Evolutionary conservation across 2,888 invertebrate genomes (phyloP).

Genomic region (Malachius bipustulatus): DNA sequence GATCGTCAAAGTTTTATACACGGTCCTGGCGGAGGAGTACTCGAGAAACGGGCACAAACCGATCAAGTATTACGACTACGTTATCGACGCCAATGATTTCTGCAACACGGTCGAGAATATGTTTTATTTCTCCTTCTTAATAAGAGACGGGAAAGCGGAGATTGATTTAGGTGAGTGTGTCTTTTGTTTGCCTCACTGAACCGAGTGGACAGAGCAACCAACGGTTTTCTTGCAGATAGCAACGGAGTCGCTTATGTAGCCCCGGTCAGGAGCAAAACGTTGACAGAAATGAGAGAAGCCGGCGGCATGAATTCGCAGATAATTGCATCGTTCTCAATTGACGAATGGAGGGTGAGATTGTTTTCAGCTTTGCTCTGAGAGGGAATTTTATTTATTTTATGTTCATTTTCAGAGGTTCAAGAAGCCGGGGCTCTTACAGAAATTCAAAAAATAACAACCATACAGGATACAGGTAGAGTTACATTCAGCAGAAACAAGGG

Average conservation of each 20-base stretch:
- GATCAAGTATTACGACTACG: constrained; percentile 46
- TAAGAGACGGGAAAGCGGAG: constrained; percentile 43
- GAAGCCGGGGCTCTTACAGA: too few relatives aligned
- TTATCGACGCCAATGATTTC: constrained; percentile 49
- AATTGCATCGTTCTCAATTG: constrained; percentile 42
- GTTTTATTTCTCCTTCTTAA: constrained; percentile 51
- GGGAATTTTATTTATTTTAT: background rate
- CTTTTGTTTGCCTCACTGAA: background rate
- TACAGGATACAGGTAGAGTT: too few relatives aligned
- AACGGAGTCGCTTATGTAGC: constrained; percentile 23
- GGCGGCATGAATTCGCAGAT: constrained; percentile 42
- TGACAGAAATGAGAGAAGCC: constrained; percentile 25
- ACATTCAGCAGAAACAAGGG: too few relatives aligned
- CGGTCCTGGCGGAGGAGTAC: constrained; percentile 38
- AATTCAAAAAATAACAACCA: too few relatives aligned
- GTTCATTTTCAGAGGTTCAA: too few relatives aligned
- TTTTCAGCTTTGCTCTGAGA: background rate
- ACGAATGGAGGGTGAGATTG: constrained; percentile 43
- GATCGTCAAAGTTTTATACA: constrained; percentile 42
- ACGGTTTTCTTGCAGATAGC: constrained; percentile 22
- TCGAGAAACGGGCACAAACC: constrained; percentile 34
- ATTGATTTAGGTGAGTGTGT: constrained; percentile 38
- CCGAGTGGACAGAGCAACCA: constrained; percentile 7
- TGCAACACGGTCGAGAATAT: constrained; percentile 50
- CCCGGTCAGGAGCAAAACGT: constrained; percentile 24